These are phyloP conservation scores for Benthosema pterotum DNA, from an alignment of 2,797 vertebrate genomes.

Conservation along the genomic window DNA sequence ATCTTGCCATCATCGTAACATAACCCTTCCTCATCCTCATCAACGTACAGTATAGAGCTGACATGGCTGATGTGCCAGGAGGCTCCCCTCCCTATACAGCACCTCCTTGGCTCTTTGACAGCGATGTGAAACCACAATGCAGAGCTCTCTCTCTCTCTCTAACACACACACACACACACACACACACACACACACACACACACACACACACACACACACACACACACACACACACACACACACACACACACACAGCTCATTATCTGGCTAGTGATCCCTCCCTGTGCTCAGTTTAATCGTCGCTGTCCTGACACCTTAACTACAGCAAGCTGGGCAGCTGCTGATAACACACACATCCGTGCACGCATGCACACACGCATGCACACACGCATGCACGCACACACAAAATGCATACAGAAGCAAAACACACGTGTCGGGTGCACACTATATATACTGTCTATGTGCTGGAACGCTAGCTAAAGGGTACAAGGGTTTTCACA, in stretches of 20 bases:
- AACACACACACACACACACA: not conserved
- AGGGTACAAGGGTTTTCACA: no score
- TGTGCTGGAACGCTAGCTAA: no score
- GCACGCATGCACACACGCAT: conserved; percentile 5
- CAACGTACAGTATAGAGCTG: not conserved
- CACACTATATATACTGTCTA: no score
- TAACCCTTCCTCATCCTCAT: no score
- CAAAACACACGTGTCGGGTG: no score
- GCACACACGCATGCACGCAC: not conserved
- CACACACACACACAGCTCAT: conserved; percentile 21
- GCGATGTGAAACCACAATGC: conserved; percentile 25
- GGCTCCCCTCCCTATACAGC: conserved; percentile 12
- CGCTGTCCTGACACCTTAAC: conserved; percentile 37
- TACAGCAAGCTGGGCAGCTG: conserved; percentile 56
- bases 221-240: not conserved
- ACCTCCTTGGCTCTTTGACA: conserved; percentile 37
- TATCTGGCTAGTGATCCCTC: conserved; percentile 16
- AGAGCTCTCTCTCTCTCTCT: not conserved
- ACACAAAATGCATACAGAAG: not conserved
- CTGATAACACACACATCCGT: conserved; percentile 48
- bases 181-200: not conserved
- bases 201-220: not conserved
- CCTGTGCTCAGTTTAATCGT: conserved; percentile 40
- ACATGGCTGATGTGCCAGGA: conserved; percentile 41
- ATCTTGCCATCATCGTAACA: no score